Conservation (phyloP, 2,888 invertebrate genomes). For the Dasysyrphus albostriatus region DNA sequence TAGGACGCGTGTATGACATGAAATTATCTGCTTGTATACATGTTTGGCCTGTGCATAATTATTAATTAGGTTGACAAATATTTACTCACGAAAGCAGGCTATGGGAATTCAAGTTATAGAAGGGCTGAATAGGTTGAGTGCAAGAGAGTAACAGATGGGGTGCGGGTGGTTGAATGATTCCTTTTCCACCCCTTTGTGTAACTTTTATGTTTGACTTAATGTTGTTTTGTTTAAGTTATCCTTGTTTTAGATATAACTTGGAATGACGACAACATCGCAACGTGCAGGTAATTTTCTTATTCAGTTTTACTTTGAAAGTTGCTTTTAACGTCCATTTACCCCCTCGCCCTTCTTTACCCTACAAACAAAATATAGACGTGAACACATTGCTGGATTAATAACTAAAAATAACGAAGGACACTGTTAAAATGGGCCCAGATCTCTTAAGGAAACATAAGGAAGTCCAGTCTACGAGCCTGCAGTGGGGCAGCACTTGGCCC, state of each 20-base stretch:
- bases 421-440: not conserved
- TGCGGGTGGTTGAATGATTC: slow-evolving; percentile 37
- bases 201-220: slow-evolving; percentile 65
- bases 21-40: slow-evolving; percentile 77
- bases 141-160: not conserved
- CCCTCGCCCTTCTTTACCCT: no score
- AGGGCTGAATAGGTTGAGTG: slow-evolving; percentile 38
- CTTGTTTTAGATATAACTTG: slow-evolving; percentile 22
- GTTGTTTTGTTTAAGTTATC: slow-evolving; percentile 38
- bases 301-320: slow-evolving; percentile 3
- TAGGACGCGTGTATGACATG: slow-evolving; percentile 74
- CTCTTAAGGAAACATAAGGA: not conserved
- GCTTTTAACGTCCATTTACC: slow-evolving; percentile 13
- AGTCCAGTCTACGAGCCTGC: no score
- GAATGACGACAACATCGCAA: not conserved
- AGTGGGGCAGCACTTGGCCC: no score
- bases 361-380: not conserved
- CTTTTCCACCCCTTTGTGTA: slow-evolving; percentile 57
- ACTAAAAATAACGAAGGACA: not conserved
- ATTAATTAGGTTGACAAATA: slow-evolving; percentile 81
- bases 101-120: slow-evolving; percentile 48
- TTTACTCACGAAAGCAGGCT: slow-evolving; percentile 78
- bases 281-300: slow-evolving; percentile 29
- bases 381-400: not conserved
- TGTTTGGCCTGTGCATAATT: slow-evolving; percentile 79